phyloP scores from a whole-genome alignment of 2,888 invertebrate genomes.

The Meghimatium bilineatum region DNA sequence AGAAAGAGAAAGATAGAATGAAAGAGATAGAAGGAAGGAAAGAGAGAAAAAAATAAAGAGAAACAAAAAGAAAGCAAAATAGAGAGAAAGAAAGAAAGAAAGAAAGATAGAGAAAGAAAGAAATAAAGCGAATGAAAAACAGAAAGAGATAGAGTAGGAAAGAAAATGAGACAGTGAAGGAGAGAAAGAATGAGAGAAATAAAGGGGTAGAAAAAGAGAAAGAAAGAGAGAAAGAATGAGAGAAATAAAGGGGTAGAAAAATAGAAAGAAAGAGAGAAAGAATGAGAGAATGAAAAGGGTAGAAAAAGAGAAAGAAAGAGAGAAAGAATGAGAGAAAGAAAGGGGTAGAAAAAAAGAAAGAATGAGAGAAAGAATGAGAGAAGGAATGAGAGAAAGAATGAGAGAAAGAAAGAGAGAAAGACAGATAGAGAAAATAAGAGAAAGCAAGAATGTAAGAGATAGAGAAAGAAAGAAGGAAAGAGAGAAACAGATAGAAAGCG shows the following conservation, averaged over 20 bases:
- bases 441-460: too few species aligned
- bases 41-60: too few species aligned
- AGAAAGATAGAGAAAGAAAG: too few species aligned
- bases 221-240: conserved; percentile 6
- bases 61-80: too few species aligned
- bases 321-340: neutral
- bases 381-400: conserved; percentile 5
- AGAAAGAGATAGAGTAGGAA: too few species aligned
- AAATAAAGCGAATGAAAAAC: too few species aligned
- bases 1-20: too few species aligned
- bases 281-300: too few species aligned
- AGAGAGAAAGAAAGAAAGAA: too few species aligned
- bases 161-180: too few species aligned
- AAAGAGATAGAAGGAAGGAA: too few species aligned
- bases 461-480: neutral
- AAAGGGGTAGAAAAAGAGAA: neutral
- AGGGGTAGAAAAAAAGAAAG: neutral
- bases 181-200: too few species aligned
- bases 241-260: neutral
- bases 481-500: neutral
- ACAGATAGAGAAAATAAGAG: neutral
- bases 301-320: neutral
- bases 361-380: conserved; percentile 8
- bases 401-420: neutral
- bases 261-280: neutral